phyloP scores from a whole-genome alignment of 2,888 invertebrate genomes.

The Trissonchulus latispiculum region DNA sequence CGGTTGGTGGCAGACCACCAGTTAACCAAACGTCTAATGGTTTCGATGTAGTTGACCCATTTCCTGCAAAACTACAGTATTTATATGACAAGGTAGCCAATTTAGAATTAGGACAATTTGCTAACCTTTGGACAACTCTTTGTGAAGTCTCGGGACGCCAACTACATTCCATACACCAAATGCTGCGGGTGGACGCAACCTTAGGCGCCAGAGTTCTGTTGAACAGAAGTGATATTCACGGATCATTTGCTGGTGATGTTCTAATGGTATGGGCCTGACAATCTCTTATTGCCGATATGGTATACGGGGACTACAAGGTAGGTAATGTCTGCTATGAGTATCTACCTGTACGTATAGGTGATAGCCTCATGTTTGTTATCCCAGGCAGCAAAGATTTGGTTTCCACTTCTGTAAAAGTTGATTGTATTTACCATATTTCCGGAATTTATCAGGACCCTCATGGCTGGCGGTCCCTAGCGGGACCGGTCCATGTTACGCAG shows the following conservation, averaged over 20 bases:
- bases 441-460: neutral
- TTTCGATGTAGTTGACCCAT: neutral
- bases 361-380: neutral
- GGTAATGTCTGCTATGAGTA: constrained; percentile 15
- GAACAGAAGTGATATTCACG: constrained; percentile 5
- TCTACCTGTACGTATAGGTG: neutral
- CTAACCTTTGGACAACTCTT: constrained; percentile 2
- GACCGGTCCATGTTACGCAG: neutral
- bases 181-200: constrained; percentile 13
- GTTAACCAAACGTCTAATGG: neutral
- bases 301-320: constrained; percentile 18
- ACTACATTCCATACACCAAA: constrained; percentile 3
- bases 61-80: constrained; percentile 5
- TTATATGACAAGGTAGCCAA: constrained; percentile 1
- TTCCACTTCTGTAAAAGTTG: neutral
- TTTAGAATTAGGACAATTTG: neutral
- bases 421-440: neutral
- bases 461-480: neutral
- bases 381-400: constrained; percentile 14
- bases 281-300: neutral
- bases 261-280: constrained; percentile 16
- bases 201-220: constrained; percentile 4
- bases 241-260: constrained; percentile 18
- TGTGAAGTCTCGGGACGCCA: neutral
- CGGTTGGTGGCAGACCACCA: neutral